Conservation (phyloP, 1,140 invertebrate genomes). For the Calliphora vicina region DNA sequence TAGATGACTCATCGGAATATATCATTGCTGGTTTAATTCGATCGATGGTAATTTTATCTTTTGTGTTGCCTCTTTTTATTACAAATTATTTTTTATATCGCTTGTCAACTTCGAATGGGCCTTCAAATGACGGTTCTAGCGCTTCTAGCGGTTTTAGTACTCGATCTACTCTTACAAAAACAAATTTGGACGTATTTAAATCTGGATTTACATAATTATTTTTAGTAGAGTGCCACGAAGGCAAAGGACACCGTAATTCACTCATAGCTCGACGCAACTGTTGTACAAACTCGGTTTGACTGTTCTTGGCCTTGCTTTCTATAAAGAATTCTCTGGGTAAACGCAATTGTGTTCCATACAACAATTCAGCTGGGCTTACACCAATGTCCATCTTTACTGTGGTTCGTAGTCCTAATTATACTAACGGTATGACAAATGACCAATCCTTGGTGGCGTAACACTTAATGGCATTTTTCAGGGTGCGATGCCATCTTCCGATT, state of each 20-base stretch:
- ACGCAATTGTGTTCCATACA: not conserved
- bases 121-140: not conserved
- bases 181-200: not conserved
- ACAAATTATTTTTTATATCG: not conserved
- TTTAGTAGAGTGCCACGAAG: not conserved
- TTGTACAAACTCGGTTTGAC: not conserved
- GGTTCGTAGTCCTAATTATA: not conserved
- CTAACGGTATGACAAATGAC: not conserved
- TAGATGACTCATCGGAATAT: not conserved
- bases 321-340: not conserved
- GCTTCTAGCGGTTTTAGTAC: not conserved
- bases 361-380: not conserved
- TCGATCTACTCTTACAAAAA: not conserved
- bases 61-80: not conserved
- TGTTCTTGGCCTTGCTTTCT: not conserved
- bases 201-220: not conserved
- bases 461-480: constrained; percentile 58
- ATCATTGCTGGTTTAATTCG: not conserved
- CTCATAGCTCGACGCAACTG: not conserved
- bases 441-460: constrained; percentile 7
- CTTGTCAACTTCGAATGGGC: not conserved
- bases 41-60: not conserved
- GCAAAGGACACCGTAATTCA: not conserved
- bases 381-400: not conserved
- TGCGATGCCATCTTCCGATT: constrained; percentile 60